Conservation (phyloP, 2,113 vertebrate genomes). For the Peucedramus taeniatus region DNA sequence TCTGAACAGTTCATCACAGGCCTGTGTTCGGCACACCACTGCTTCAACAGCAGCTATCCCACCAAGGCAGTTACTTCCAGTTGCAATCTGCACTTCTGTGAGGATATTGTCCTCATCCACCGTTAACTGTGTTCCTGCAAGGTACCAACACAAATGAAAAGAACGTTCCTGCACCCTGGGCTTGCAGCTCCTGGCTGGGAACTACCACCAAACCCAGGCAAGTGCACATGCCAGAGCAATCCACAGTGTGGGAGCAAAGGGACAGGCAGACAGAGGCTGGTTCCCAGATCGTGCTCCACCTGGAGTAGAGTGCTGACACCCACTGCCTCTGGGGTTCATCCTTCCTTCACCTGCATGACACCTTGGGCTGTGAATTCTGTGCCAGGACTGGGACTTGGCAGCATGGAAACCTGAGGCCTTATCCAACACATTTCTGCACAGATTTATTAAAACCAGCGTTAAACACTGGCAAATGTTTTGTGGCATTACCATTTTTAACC, state of each 20-base stretch:
- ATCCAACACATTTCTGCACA: not conserved
- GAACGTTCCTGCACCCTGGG: not conserved
- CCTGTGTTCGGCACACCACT: not conserved
- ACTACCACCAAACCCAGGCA: not conserved
- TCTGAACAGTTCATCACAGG: not conserved
- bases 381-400: not conserved
- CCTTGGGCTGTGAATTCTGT: not conserved
- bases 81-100: not conserved
- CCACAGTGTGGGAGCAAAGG: rapidly evolving
- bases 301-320: rapidly evolving
- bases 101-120: not conserved
- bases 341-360: not conserved
- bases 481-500: not conserved
- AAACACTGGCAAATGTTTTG: not conserved
- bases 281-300: rapidly evolving
- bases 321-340: not conserved
- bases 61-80: not conserved
- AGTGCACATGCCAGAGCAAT: rapidly evolving
- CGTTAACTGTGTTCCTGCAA: rapidly evolving
- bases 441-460: not conserved
- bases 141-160: not conserved
- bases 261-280: not conserved
- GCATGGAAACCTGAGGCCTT: not conserved
- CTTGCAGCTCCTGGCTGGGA: not conserved
- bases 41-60: not conserved